These are phyloP conservation scores for Antennarius striatus DNA, from an alignment of 2,113 vertebrate genomes.

Conservation along the genomic window DNA sequence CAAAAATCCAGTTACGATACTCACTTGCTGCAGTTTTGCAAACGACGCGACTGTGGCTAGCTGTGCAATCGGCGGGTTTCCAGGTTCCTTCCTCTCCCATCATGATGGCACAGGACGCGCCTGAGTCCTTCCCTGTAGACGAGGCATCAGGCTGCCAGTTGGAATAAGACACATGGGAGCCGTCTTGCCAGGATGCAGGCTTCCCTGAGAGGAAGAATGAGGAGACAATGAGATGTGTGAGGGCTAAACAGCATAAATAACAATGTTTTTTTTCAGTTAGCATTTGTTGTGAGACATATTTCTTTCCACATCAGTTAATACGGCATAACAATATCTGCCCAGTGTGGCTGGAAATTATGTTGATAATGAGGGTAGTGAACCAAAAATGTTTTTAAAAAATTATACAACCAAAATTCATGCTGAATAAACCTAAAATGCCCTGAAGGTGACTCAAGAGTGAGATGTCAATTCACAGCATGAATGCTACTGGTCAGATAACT, in stretches of 20 bases:
- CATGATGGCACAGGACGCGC: conserved; percentile 81
- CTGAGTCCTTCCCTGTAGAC: not conserved
- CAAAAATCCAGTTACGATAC: conserved; percentile 36
- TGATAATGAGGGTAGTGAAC: not conserved
- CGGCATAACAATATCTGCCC: no score
- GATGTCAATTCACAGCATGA: no score
- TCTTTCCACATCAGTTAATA: not conserved
- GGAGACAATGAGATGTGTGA: not conserved
- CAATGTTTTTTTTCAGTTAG: no score
- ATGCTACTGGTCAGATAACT: no score
- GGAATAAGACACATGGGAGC: conserved; percentile 79
- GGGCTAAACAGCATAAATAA: no score
- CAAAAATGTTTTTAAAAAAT: not conserved
- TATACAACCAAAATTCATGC: no score
- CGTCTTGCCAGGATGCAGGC: conserved; percentile 83
- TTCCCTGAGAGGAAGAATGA: conserved; percentile 44
- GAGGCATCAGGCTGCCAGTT: conserved; percentile 78
- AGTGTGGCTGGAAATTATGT: not conserved
- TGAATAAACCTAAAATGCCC: not conserved
- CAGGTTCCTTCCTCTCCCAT: conserved; percentile 81
- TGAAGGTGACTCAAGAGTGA: not conserved
- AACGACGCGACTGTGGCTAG: conserved; percentile 84
- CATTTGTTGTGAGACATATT: not conserved
- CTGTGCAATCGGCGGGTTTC: conserved; percentile 81
- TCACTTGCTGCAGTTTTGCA: conserved; percentile 88